A percentile compares a stretch with the other conserved stretches of the same genome.
These are phyloP conservation scores for Brachylomia viminalis DNA, from an alignment of 2,888 invertebrate genomes.

Conservation along the genomic window DNA sequence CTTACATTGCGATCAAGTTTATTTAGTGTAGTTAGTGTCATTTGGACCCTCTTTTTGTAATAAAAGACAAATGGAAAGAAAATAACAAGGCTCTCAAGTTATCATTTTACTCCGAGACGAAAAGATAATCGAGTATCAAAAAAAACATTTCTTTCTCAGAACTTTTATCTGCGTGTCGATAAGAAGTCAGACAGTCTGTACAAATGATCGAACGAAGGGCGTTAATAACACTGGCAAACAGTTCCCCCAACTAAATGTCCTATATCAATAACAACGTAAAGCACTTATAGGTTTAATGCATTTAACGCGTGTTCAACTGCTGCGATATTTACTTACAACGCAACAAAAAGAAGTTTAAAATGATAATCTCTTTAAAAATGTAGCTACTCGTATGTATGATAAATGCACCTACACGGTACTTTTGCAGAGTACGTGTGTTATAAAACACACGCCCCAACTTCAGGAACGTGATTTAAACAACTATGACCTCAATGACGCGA, in stretches of 20 bases:
- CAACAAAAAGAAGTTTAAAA: too few relatives aligned
- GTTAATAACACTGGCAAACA: not conserved
- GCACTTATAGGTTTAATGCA: not conserved
- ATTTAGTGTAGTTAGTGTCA: not conserved
- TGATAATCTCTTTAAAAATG: too few relatives aligned
- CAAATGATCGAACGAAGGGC: constrained; percentile 5
- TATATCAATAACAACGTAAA: not conserved
- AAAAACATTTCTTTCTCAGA: constrained; percentile 25
- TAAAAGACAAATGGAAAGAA: constrained; percentile 37
- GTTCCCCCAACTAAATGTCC: not conserved
- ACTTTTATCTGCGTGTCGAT: constrained; percentile 21
- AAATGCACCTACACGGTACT: too few relatives aligned
- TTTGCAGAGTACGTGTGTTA: not conserved
- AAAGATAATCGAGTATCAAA: constrained; percentile 18
- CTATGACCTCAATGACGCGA: not conserved
- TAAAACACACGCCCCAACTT: too few relatives aligned
- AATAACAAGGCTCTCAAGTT: constrained; percentile 47
- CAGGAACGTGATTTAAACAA: constrained; percentile 2
- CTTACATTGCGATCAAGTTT: not conserved
- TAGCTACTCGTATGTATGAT: too few relatives aligned
- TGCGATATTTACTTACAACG: not conserved
- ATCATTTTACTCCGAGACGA: constrained; percentile 27
- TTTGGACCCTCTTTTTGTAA: constrained; percentile 25
- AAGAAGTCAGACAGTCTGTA: not conserved
- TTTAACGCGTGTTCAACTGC: not conserved